Percentiles rank a stretch among this genome's conserved stretches.
These are phyloP conservation scores for Emydoidea blandingii DNA, from an alignment of 2,797 vertebrate species.

Conservation along the genomic window DNA sequence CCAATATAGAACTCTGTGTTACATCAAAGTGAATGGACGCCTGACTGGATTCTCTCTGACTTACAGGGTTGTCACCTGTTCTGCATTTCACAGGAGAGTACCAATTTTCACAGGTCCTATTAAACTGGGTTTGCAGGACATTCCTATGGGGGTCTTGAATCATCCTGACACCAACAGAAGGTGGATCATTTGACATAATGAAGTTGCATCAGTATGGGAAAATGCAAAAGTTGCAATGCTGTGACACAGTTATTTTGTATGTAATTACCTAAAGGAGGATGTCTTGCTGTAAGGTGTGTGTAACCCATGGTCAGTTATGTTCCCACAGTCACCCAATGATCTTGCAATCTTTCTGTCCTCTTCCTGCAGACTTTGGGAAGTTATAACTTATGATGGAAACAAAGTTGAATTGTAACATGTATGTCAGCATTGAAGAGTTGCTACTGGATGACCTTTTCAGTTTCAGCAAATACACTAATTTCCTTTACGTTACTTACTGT, in stretches of 20 bases:
- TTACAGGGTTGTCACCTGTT: not conserved
- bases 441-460: constrained; percentile 66
- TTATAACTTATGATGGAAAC: constrained; percentile 63
- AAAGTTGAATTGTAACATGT: constrained; percentile 23
- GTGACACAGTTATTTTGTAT: constrained; percentile 29
- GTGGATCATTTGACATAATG: constrained; percentile 31
- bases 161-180: not conserved
- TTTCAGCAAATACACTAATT: constrained; percentile 64
- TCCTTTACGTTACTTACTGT: constrained; percentile 54
- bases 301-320: constrained; percentile 65
- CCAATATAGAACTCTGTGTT: not conserved
- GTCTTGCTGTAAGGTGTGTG: constrained; percentile 50
- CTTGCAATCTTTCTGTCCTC: constrained; percentile 53
- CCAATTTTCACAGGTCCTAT: constrained; percentile 2
- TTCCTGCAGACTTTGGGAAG: constrained; percentile 70
- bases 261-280: not conserved
- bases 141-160: not conserved
- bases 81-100: not conserved
- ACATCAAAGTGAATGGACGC: not conserved
- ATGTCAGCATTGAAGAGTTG: constrained; percentile 58
- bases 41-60: not conserved
- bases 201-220: constrained; percentile 39
- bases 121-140: not conserved
- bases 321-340: constrained; percentile 65
- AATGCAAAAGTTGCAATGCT: not conserved